Conservation (phyloP, 2,113 vertebrate species). For the Pterophyllum scalare region DNA sequence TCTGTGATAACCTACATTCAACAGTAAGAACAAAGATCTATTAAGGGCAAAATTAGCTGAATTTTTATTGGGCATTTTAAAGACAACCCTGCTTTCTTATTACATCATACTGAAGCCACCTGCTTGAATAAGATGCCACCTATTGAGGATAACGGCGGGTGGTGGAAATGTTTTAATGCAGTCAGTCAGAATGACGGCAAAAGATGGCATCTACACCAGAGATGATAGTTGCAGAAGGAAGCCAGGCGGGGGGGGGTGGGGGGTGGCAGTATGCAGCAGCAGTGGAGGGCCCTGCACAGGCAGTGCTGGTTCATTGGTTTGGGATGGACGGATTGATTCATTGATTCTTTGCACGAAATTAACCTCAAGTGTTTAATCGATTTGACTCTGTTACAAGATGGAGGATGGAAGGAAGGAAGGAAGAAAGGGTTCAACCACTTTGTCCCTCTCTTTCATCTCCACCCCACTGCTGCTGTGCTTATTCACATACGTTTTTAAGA, state of each 20-base stretch:
- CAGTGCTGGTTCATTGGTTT: background rate
- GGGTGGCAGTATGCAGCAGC: slow-evolving; percentile 58
- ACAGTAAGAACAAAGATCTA: background rate
- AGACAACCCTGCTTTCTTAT: background rate
- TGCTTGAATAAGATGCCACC: background rate
- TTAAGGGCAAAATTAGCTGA: background rate
- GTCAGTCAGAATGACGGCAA: background rate
- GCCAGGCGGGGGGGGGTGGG: background rate
- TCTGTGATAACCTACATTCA: background rate
- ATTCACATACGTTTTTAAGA: slow-evolving; percentile 52
- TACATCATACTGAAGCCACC: background rate
- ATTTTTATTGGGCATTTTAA: background rate
- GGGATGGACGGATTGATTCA: slow-evolving; percentile 8
- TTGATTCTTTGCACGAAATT: slow-evolving; percentile 9
- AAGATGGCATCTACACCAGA: background rate
- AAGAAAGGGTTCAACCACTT: slow-evolving; percentile 46
- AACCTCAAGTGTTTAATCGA: background rate
- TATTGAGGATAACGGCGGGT: background rate
- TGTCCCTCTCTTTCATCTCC: slow-evolving; percentile 55
- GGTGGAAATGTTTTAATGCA: background rate
- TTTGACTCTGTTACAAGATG: background rate
- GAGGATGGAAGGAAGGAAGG: background rate
- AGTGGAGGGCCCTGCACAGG: slow-evolving; percentile 11
- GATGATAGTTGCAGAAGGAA: slow-evolving; percentile 31
- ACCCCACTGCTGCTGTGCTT: slow-evolving; percentile 42